Conservation (phyloP, 2,113 vertebrate genomes). For the Ameiurus melas region DNA sequence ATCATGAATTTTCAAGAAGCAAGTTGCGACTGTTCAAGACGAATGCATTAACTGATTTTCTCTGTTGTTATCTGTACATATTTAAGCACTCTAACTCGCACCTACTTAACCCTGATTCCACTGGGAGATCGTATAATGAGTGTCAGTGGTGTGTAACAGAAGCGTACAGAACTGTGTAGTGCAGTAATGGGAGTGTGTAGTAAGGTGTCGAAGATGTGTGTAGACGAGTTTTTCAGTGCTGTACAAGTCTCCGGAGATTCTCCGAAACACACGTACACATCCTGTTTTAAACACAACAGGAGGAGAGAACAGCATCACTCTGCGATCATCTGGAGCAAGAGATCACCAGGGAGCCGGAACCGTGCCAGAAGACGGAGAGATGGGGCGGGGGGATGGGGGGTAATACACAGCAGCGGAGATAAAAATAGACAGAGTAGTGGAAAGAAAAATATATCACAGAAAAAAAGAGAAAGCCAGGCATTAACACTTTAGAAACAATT, state of each 20-base stretch:
- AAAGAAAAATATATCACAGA: not conserved
- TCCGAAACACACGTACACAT: not conserved
- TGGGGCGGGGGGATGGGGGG: fast-evolving
- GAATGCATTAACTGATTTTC: not conserved
- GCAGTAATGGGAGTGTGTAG: not conserved
- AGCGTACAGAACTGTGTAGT: not conserved
- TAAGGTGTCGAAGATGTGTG: not conserved
- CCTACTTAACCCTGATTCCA: not conserved
- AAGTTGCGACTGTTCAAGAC: not conserved
- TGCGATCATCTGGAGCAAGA: not conserved
- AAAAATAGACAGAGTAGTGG: not conserved
- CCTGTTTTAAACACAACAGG: not conserved
- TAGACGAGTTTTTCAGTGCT: not conserved
- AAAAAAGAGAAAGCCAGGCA: not conserved
- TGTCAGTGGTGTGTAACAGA: not conserved
- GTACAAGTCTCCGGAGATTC: not conserved
- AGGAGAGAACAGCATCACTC: not conserved
- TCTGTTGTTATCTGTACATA: not conserved
- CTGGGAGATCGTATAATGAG: not conserved
- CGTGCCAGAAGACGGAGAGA: not conserved
- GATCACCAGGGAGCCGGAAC: not conserved
- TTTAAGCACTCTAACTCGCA: too few relatives aligned
- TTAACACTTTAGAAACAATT: not conserved
- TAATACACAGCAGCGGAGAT: not conserved
- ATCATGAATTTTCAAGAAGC: not conserved